Evolutionary conservation across 2,797 vertebrate genomes (phyloP).

Genomic region (Syngnathus rostellatus): DNA sequence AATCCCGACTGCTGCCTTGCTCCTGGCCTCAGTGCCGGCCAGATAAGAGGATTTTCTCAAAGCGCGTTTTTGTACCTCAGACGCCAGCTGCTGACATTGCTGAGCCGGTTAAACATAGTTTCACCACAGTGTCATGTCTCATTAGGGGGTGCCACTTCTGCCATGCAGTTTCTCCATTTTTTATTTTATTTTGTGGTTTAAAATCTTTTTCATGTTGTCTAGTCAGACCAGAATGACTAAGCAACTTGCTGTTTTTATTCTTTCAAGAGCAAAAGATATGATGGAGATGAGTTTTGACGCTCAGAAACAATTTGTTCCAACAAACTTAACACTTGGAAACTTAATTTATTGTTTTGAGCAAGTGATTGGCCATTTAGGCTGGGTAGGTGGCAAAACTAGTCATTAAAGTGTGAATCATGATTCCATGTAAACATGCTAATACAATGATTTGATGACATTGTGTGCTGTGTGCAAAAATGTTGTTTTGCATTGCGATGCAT

Average conservation of each 20-base stretch:
- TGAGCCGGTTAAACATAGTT: not conserved
- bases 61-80: conserved; percentile 9
- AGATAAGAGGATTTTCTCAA: conserved; percentile 37
- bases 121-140: not conserved
- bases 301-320: not conserved
- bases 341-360: too few species aligned
- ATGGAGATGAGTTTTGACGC: not conserved
- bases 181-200: not conserved
- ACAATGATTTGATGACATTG: too few species aligned
- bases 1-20: conserved; percentile 30
- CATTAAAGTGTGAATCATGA: too few species aligned
- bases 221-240: not conserved
- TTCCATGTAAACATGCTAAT: too few species aligned
- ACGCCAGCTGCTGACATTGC: conserved; percentile 8
- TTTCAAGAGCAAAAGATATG: not conserved
- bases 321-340: too few species aligned
- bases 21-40: conserved; percentile 16
- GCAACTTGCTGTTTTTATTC: not conserved
- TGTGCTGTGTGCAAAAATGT: too few species aligned
- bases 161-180: not conserved
- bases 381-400: too few species aligned
- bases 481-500: too few species aligned
- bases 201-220: not conserved
- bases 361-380: too few species aligned
- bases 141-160: not conserved